A percentile compares a stretch with the other conserved stretches of the same genome.
These are phyloP conservation scores for Ageneiosus marmoratus DNA, from an alignment of 2,113 vertebrate genomes.

Conservation along the genomic window DNA sequence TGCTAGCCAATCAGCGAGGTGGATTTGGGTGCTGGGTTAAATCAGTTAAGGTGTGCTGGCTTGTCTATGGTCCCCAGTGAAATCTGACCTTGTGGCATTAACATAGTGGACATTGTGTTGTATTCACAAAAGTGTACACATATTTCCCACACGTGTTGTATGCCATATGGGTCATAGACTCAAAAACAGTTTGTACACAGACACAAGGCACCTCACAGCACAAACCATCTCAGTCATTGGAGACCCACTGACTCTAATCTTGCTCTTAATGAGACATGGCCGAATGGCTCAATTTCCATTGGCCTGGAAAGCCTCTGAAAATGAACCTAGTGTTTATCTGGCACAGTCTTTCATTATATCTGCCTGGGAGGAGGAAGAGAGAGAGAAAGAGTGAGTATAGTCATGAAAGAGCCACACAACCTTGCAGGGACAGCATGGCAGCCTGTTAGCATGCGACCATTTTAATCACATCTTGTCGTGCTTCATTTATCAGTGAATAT, in stretches of 20 bases:
- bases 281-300: slow-evolving; percentile 53
- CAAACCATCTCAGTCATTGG: slow-evolving; percentile 49
- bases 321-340: slow-evolving; percentile 52
- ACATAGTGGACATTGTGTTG: slow-evolving; percentile 32
- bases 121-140: slow-evolving; percentile 29
- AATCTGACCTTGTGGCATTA: slow-evolving; percentile 19
- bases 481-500: slow-evolving; percentile 50
- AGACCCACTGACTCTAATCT: slow-evolving; percentile 55
- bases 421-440: slow-evolving; percentile 29
- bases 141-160: slow-evolving; percentile 4
- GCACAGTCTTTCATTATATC: slow-evolving; percentile 53
- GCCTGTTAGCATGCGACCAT: slow-evolving; percentile 66
- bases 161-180: slow-evolving; percentile 7
- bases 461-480: slow-evolving; percentile 60
- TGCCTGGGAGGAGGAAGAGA: slow-evolving; percentile 21
- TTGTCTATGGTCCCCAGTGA: slow-evolving; percentile 22
- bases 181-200: slow-evolving; percentile 47
- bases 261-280: slow-evolving; percentile 51
- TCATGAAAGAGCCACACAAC: slow-evolving; percentile 44
- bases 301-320: slow-evolving; percentile 52
- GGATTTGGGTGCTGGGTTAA: slow-evolving; percentile 32
- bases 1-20: slow-evolving; percentile 22
- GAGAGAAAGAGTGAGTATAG: slow-evolving; percentile 33
- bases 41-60: slow-evolving; percentile 36
- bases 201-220: slow-evolving; percentile 49